Evolutionary conservation across 2,888 invertebrate species (phyloP), one percentile per base, ranked within the genome.

Genomic region (Odontocerum albicorne): DNA sequence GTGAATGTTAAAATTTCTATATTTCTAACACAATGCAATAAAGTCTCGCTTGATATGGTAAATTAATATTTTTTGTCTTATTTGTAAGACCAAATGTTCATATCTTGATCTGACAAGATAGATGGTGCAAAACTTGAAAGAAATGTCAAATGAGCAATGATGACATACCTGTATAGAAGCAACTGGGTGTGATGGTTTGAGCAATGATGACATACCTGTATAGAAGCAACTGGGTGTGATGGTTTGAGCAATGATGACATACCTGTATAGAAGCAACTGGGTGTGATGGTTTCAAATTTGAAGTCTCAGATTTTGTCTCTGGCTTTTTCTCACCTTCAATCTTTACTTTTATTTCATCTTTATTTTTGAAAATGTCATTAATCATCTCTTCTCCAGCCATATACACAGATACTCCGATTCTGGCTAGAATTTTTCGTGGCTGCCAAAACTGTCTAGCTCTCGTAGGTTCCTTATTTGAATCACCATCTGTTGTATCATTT

Each of bases 371-470:
- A 50, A 79, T 70, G 15, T 68, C 68, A 62, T 74, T 70, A 2
- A 76, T 72, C 17, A 69, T 67, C 22, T 73, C 71, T 55, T 70
- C 82, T 1, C 93, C 92, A 13, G 90, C 90, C 75, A 89, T 86
- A 61, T 84, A 80, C 16, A 87, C 72, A 0, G 93, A 92, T 45
- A 95, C 79, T 1, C 94, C 94, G 58, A 93, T 82, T 62, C 90
- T 83, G 4, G 88, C 80, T 15, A 95, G 80, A 19, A 95, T 84
- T 55, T 87, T 84, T 69, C 87, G 87, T 3, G 91, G 87, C 64
- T 86, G 85, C 89, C 92, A 95, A 35, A 88, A 84, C 62, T 87
- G 84, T 59, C 92, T 84, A 1, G 88, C 87, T 3, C 83, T 81
- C 63, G 80, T 67, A 65, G 78, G 70, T 56, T 65, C 67, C 19